phyloP scores from a whole-genome alignment of 2,888 invertebrate genomes.

The Drosophila atroscutellata region DNA sequence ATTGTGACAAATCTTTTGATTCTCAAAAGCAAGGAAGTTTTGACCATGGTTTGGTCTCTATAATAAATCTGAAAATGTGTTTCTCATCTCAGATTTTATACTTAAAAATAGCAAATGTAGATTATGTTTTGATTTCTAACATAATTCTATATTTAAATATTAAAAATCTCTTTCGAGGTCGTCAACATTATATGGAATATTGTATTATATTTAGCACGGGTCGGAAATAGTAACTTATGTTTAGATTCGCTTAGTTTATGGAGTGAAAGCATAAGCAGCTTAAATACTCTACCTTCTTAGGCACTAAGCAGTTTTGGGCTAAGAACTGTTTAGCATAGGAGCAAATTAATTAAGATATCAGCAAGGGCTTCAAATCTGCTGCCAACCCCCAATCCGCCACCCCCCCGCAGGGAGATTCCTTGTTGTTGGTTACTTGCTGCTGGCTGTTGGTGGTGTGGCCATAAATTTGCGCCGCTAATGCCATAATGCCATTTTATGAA shows the following conservation, averaged over 20 bases:
- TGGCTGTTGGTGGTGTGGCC: slow-evolving; percentile 31
- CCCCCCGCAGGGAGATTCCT: background rate
- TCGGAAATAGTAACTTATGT: background rate
- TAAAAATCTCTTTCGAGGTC: background rate
- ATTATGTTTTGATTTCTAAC: background rate
- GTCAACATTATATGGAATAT: background rate
- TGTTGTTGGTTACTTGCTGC: slow-evolving; percentile 17
- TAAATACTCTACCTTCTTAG: background rate
- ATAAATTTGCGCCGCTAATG: slow-evolving; percentile 77
- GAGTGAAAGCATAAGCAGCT: background rate
- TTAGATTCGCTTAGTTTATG: background rate
- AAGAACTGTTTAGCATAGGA: slow-evolving; percentile 18
- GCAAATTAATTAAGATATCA: slow-evolving; percentile 37
- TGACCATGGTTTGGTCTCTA: background rate
- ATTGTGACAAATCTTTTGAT: background rate
- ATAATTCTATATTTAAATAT: rapidly evolving
- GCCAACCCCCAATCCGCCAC: background rate
- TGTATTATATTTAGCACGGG: background rate
- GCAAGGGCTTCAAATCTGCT: slow-evolving; percentile 23
- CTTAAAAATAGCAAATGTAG: background rate
- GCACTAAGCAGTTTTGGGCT: slow-evolving; percentile 12
- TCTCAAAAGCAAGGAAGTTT: rapidly evolving
- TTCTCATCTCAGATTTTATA: background rate
- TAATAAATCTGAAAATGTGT: background rate
- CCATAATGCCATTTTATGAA: slow-evolving; percentile 80